phyloP scores from a whole-genome alignment of 2,888 invertebrate species.

The Ophion ventricosus region DNA sequence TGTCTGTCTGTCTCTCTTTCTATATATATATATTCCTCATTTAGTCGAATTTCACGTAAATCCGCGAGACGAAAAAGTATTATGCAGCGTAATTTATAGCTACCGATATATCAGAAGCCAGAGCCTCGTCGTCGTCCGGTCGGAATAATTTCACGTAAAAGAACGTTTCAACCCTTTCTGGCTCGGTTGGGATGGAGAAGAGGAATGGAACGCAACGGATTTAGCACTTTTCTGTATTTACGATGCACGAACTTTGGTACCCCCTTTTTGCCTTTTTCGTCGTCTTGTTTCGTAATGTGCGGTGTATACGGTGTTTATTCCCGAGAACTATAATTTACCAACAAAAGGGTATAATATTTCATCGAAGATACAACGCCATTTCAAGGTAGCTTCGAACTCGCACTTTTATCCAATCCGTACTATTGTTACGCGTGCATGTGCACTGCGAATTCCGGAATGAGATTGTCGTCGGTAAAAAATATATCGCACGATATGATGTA shows the following conservation, averaged over 20 bases:
- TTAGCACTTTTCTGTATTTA: slow-evolving; percentile 66
- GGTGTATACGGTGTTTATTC: slow-evolving; percentile 33
- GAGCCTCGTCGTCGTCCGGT: slow-evolving; percentile 60
- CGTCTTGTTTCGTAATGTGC: slow-evolving; percentile 15
- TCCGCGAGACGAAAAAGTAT: slow-evolving; percentile 62
- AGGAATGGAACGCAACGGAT: slow-evolving; percentile 37
- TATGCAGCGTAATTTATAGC: slow-evolving; percentile 72
- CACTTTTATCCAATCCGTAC: slow-evolving; percentile 6
- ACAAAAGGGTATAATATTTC: slow-evolving; percentile 61
- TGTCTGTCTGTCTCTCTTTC: background rate
- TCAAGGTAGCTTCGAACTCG: slow-evolving; percentile 28
- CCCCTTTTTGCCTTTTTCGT: slow-evolving; percentile 34
- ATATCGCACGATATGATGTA: background rate
- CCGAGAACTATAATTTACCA: slow-evolving; percentile 47
- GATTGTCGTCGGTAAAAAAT: slow-evolving; percentile 2
- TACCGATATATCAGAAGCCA: slow-evolving; percentile 72
- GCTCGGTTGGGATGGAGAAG: slow-evolving; percentile 10
- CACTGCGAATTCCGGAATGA: background rate
- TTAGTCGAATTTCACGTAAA: slow-evolving; percentile 69
- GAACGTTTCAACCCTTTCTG: slow-evolving; percentile 60
- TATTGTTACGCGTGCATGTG: background rate
- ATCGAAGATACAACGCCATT: slow-evolving; percentile 47
- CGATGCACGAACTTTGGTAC: slow-evolving; percentile 51
- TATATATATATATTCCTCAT: slow-evolving; percentile 37
- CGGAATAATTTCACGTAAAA: slow-evolving; percentile 72